phyloP scores from a whole-genome alignment of 64 coral and sea anemone genomes.

The Anthopleura sola region DNA sequence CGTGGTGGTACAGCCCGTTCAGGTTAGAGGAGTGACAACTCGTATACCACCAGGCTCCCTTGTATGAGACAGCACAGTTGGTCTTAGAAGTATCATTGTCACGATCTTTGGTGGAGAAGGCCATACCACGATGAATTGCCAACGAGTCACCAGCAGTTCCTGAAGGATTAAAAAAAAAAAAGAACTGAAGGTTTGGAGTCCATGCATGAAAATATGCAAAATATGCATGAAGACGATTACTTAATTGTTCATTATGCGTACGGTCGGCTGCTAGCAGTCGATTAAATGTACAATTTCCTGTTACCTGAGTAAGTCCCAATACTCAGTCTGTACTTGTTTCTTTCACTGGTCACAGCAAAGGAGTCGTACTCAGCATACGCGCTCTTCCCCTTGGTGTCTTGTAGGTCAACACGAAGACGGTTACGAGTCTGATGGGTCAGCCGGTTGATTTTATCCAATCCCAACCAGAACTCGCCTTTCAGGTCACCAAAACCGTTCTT shows the following conservation, averaged over 20 bases:
- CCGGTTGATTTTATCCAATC: slow-evolving; percentile 17
- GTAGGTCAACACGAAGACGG: slow-evolving; percentile 31
- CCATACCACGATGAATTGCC: not conserved
- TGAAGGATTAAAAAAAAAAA: not conserved
- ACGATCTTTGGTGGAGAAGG: not conserved
- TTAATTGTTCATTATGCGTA: no score
- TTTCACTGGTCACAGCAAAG: slow-evolving; percentile 20
- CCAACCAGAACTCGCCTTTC: slow-evolving; percentile 47
- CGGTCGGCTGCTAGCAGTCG: no score
- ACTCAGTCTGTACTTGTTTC: slow-evolving; percentile 14
- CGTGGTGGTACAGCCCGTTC: slow-evolving; percentile 7
- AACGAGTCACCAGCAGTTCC: not conserved
- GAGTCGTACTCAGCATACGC: slow-evolving; percentile 40
- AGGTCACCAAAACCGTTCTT: slow-evolving; percentile 51
- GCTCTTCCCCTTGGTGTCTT: not conserved
- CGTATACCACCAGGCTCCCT: not conserved
- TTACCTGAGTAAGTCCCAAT: slow-evolving; percentile 31
- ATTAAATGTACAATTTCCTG: no score
- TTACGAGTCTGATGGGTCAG: slow-evolving; percentile 3
- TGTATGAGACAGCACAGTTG: not conserved
- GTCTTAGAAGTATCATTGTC: not conserved
- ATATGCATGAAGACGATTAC: no score
- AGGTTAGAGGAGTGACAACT: not conserved
- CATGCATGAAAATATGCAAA: no score
- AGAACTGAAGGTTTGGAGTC: no score